phyloP scores from a whole-genome alignment of 2,113 vertebrate genomes.

The Sula dactylatra region DNA sequence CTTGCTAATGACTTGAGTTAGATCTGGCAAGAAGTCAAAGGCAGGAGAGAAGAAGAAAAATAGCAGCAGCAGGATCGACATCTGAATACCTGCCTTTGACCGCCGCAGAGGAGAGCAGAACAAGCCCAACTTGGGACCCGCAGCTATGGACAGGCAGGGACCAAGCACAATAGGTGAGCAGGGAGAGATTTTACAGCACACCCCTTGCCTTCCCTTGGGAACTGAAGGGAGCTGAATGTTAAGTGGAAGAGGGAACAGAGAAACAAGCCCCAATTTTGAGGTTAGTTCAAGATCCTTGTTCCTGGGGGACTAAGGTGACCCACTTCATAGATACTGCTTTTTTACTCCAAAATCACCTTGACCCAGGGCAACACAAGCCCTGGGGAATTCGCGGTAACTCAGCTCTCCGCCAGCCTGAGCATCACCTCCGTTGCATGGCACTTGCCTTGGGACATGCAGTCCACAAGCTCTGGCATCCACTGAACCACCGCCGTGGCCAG shows the following conservation, averaged over 20 bases:
- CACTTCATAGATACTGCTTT: not conserved
- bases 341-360: not conserved
- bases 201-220: no score
- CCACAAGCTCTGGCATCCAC: not conserved
- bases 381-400: not conserved
- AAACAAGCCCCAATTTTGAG: not conserved
- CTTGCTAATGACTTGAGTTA: constrained; percentile 54
- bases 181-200: not conserved
- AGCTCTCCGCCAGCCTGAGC: not conserved
- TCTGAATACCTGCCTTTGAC: not conserved
- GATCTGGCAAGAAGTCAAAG: constrained; percentile 35
- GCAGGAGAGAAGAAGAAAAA: not conserved
- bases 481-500: accelerated
- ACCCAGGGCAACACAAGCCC: not conserved
- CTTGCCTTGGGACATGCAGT: accelerated
- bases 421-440: accelerated
- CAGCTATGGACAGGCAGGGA: not conserved
- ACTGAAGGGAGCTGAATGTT: not conserved
- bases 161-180: accelerated
- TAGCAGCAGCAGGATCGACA: not conserved
- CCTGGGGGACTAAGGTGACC: not conserved
- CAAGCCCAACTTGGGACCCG: not conserved
- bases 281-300: not conserved
- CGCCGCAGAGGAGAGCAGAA: not conserved
- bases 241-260: not conserved